These are phyloP conservation scores for Cheilosia soror DNA, from an alignment of 2,888 invertebrate species.

Conservation along the genomic window DNA sequence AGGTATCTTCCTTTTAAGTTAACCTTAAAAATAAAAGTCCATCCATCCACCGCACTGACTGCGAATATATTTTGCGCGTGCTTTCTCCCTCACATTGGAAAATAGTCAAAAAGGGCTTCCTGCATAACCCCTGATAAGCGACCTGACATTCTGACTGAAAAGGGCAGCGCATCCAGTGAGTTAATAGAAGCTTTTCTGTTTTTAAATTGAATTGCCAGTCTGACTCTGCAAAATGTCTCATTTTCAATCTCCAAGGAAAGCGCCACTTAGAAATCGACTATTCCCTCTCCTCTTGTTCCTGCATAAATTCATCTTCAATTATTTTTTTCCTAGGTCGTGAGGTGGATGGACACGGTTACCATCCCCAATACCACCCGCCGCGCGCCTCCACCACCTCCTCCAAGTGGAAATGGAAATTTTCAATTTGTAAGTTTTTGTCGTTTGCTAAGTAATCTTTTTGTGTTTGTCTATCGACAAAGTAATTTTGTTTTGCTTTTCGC, in stretches of 20 bases:
- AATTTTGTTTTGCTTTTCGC: slow-evolving; percentile 28
- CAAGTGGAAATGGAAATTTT: slow-evolving; percentile 37
- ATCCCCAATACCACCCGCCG: background rate
- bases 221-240: slow-evolving; percentile 12
- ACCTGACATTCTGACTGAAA: background rate
- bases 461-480: slow-evolving; percentile 37
- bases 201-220: slow-evolving; percentile 42
- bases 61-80: background rate
- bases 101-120: slow-evolving; percentile 5
- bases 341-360: background rate
- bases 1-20: slow-evolving; percentile 4
- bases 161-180: slow-evolving; percentile 1
- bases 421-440: slow-evolving; percentile 60
- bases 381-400: background rate
- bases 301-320: slow-evolving; percentile 42
- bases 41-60: background rate
- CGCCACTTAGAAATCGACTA: slow-evolving; percentile 26
- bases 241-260: background rate
- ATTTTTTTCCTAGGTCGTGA: background rate
- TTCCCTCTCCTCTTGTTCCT: slow-evolving; percentile 21
- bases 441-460: slow-evolving; percentile 49
- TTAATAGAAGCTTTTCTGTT: slow-evolving; percentile 44
- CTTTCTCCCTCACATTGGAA: background rate
- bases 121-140: background rate
- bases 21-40: slow-evolving; percentile 16